These are phyloP conservation scores for Falco rusticolus DNA, from an alignment of 2,797 vertebrate species.

Conservation along the genomic window DNA sequence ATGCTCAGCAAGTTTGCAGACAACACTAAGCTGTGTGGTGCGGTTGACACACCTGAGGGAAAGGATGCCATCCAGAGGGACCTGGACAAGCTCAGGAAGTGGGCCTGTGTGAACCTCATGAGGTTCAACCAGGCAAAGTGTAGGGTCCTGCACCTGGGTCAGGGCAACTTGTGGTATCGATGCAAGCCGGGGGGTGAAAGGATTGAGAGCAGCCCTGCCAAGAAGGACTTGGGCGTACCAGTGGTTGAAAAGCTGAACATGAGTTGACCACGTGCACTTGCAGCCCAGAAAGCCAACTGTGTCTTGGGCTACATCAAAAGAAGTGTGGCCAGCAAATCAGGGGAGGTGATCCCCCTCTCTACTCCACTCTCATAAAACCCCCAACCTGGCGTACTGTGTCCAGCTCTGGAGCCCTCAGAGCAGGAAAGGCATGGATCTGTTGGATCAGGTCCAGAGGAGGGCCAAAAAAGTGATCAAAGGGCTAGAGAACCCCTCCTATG, in stretches of 20 bases:
- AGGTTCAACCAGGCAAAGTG: not conserved
- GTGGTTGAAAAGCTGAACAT: not conserved
- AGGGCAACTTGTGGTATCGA: not conserved
- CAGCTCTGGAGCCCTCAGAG: not conserved
- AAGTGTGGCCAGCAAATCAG: not conserved
- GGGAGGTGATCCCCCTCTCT: not conserved
- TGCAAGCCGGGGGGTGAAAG: not conserved
- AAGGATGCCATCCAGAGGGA: not conserved
- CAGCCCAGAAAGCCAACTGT: not conserved
- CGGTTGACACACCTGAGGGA: not conserved
- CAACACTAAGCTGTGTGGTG: not conserved
- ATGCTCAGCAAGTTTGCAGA: not conserved
- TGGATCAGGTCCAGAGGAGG: not conserved
- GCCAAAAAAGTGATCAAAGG: not conserved
- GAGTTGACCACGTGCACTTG: accelerated
- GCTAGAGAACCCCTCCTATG: not conserved
- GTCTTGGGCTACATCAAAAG: not conserved
- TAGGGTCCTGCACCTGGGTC: not conserved
- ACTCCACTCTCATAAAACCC: not conserved
- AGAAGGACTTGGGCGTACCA: not conserved
- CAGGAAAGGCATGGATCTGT: not conserved
- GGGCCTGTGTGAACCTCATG: not conserved
- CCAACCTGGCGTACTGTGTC: not conserved
- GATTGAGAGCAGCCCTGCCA: not conserved
- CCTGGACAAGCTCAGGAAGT: not conserved